A percentile compares a stretch with the other conserved stretches of the same genome.
phyloP scores from a whole-genome alignment of 2,113 vertebrate genomes.

The Symphodus melops region DNA sequence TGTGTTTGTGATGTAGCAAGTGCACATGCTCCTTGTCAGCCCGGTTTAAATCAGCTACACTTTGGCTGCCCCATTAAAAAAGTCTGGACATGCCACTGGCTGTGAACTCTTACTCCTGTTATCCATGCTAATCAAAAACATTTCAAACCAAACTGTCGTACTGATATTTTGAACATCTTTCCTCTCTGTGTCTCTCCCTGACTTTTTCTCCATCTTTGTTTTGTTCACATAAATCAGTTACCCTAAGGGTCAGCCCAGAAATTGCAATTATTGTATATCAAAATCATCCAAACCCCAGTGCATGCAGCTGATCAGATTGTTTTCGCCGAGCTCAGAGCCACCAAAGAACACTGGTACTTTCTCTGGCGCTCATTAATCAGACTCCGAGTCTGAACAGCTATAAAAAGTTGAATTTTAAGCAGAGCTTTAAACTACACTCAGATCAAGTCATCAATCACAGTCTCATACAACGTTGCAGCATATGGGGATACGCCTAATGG shows the following conservation, averaged over 20 bases:
- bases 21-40: background rate
- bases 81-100: background rate
- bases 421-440: constrained; percentile 59
- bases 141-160: background rate
- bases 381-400: constrained; percentile 27
- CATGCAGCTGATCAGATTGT: constrained; percentile 37
- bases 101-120: background rate
- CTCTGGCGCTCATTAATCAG: constrained; percentile 59
- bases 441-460: constrained; percentile 76
- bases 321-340: constrained; percentile 30
- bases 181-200: background rate
- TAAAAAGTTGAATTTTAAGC: constrained; percentile 67
- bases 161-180: background rate
- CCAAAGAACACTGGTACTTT: constrained; percentile 43
- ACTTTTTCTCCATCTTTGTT: constrained; percentile 8
- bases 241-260: constrained; percentile 16
- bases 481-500: constrained; percentile 53
- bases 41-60: background rate
- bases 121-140: background rate
- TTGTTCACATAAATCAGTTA: constrained; percentile 9
- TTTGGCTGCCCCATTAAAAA: background rate
- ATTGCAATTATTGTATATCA: constrained; percentile 58
- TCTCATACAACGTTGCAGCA: constrained; percentile 53
- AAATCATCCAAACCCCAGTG: constrained; percentile 24
- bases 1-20: background rate